phyloP scores from a whole-genome alignment of 1,140 invertebrate genomes.

The Caenorhabditis briggsae region DNA sequence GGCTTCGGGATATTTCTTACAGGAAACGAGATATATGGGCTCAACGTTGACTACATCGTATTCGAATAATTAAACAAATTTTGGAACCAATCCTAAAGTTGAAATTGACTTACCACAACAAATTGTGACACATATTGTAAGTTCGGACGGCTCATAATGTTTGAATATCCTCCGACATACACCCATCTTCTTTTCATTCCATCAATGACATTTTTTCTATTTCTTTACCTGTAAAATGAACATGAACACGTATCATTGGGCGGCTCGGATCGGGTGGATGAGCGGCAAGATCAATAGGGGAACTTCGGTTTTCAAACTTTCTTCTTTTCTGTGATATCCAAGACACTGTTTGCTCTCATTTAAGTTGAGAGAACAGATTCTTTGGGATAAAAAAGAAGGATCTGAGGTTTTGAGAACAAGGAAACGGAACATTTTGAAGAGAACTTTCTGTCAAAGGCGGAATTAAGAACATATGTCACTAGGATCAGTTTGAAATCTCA shows the following conservation, averaged over 20 bases:
- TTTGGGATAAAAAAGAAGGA: background rate
- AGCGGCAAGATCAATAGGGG: conserved; percentile 32
- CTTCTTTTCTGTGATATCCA: conserved; percentile 5
- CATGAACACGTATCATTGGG: conserved; percentile 27
- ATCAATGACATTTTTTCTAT: background rate
- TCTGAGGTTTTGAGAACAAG: background rate
- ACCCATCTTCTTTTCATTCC: conserved; percentile 8
- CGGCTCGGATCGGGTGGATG: conserved; percentile 11
- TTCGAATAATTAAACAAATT: background rate
- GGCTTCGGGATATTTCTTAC: too few relatives aligned
- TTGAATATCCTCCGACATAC: conserved; percentile 43
- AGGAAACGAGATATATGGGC: too few relatives aligned
- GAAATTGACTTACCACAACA: background rate
- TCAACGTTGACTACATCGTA: too few relatives aligned
- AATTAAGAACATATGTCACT: conserved; percentile 27
- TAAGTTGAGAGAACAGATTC: conserved; percentile 30
- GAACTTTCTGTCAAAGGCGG: background rate
- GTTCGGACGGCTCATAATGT: conserved; percentile 30
- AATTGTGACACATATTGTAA: conserved; percentile 35
- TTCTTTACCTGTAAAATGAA: conserved; percentile 31
- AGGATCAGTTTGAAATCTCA: background rate
- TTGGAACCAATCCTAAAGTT: background rate
- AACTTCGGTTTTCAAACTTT: conserved; percentile 38
- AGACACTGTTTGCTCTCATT: conserved; percentile 16
- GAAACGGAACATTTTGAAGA: background rate